Base-by-base conservation (phyloP, 2,113 vertebrate species). In the Dryoscopus gambensis region DNA sequence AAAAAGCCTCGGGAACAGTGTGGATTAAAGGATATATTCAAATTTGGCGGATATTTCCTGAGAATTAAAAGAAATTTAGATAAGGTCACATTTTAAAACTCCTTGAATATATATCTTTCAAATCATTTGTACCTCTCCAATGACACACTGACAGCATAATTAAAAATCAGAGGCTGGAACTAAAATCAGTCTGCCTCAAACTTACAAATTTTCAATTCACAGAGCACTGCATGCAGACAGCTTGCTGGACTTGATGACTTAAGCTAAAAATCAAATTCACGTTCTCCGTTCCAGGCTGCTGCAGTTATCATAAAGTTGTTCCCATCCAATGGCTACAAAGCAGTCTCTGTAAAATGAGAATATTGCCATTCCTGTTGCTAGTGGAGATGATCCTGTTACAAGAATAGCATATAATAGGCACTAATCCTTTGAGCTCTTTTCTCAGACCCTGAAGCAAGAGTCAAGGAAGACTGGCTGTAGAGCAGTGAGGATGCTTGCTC, bases 71-170 rank as follows among this genome's bases (percentile, higher is more conserved):
- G 76, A 92, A 93, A 94, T 94, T 83, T 91, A 73, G 35, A 71
- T 89, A 83, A 80, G 68, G 87, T 89, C 84, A 94, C 49, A 80
- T 89, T 95, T 35, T 89, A 93, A 63, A 86, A 55, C 49, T 79
- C 44, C 35, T 86, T 28, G 53, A 91, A 68, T 84, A 68, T 21
- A 8, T 46, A 67, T 79, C 79, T 94, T 91, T 95, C 49, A 64
- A 53, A 73, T 76, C 10, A 87, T 73, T 68, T 68, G 37, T 77
- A 76, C 49, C 19, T 94, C 63, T 64, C 49, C 82, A 84, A 40
- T 93, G 88, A 87, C 80, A 89, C 13, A 64, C 39, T 80, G 81
- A 94, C 71, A 94, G 71, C 59, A 87, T 71, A 80, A 91, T 87
- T 94, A 90, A 86, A 96, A 89, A 71, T 89, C 64, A 71, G 57